Evolutionary conservation across 2,797 vertebrate species (phyloP).

Genomic region (Gallirallus australis): DNA sequence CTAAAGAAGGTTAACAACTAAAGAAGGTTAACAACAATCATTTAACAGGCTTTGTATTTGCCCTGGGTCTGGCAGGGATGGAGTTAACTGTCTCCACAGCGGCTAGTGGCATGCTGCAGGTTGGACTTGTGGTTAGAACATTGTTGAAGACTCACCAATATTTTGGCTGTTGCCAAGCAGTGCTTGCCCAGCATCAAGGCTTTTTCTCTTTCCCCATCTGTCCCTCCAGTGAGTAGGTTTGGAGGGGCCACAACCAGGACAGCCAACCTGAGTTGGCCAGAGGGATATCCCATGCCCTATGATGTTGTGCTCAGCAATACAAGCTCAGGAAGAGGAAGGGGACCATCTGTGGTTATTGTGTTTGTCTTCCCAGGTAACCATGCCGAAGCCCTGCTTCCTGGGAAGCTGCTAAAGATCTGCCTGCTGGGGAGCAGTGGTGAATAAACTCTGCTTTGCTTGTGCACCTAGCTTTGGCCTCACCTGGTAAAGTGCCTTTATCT

Average conservation of each 20-base stretch:
- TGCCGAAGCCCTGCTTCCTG: neutral
- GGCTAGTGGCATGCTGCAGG: neutral
- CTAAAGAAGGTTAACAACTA: neutral
- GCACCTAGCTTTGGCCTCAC: neutral
- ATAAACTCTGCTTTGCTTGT: neutral
- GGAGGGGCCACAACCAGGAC: neutral
- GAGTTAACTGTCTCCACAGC: neutral
- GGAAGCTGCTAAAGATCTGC: neutral
- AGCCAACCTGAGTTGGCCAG: neutral
- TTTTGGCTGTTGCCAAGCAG: neutral
- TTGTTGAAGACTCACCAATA: neutral
- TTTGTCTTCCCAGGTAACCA: neutral
- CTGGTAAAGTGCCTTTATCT: neutral
- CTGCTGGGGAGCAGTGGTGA: neutral
- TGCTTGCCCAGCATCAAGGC: neutral
- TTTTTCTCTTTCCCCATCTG: neutral
- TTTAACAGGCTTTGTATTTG: neutral
- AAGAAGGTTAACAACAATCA: neutral
- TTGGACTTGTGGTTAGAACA: neutral
- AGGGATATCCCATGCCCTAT: neutral
- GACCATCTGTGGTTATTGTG: too few species aligned
- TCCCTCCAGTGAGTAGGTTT: neutral
- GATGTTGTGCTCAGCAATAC: neutral
- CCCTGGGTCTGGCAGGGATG: neutral
- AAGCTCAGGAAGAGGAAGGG: neutral